phyloP scores from a whole-genome alignment of 2,113 vertebrate species.

The Oncorhynchus clarkii region DNA sequence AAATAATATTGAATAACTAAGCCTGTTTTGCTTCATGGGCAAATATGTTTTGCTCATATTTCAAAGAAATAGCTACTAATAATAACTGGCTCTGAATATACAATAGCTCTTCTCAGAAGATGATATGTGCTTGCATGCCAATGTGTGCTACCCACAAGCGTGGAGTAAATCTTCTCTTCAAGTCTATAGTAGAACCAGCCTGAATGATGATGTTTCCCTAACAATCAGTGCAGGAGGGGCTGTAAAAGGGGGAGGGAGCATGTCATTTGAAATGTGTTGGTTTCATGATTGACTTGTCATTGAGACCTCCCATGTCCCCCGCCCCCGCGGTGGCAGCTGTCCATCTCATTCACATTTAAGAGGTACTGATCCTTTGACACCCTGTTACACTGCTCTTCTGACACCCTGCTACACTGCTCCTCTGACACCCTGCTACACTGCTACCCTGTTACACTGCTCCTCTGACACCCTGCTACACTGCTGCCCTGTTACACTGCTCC shows the following conservation, averaged over 20 bases:
- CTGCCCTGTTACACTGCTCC: no score
- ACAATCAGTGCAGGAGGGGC: not conserved
- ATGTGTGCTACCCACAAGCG: no score
- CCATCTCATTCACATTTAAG: constrained; percentile 12
- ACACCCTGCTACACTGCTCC: not conserved
- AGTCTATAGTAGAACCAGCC: no score
- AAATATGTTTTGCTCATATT: not conserved
- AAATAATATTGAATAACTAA: no score
- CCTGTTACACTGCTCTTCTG: no score
- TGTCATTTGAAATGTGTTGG: constrained; percentile 2
- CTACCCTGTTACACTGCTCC: no score
- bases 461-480: not conserved
- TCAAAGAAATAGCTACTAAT: not conserved
- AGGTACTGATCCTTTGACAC: not conserved
- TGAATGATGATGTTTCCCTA: not conserved
- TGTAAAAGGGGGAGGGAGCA: not conserved
- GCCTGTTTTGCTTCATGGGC: not conserved
- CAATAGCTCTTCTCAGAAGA: not conserved
- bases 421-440: not conserved
- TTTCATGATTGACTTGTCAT: constrained; percentile 1
- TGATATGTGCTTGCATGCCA: not conserved
- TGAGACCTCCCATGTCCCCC: not conserved
- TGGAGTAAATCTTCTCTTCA: not conserved
- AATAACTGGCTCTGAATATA: not conserved
- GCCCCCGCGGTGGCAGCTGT: constrained; percentile 1